Base-by-base conservation (phyloP, 2,113 vertebrate species). In the Pseudorectes ferrugineus region DNA sequence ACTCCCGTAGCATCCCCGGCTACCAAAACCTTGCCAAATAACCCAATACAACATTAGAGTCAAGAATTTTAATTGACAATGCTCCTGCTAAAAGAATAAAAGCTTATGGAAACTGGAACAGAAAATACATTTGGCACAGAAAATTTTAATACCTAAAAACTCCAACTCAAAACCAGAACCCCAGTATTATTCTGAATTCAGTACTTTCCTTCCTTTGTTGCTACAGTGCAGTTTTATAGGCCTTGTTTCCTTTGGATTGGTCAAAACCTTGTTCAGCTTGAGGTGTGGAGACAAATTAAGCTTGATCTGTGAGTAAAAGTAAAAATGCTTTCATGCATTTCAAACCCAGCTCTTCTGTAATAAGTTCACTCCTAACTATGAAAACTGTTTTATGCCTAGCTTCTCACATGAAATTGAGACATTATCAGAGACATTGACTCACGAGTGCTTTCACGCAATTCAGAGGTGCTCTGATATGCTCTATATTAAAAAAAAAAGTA, bases 1-100 rank as follows among this genome's bases (percentile, higher is more conserved):
- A 63, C 18, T 5, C 12, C 10, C 5, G 1, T 11, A 61, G 15
- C 28, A 35, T 2, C 1, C 20, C 3, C 12, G 49, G 42, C 6
- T 61, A 42, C 13, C 14, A 55, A 81, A 66, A 40, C 3, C 9
- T 85, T 80, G 5, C 5, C 36, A 45, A 4, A 4, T 71, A 59
- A 61, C 11, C 18, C 1, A 40, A 35, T 7, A 35, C 4, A 63
- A 12, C 6, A 10, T 35, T 61, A 23, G 3, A 71, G 12, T 11
- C 4, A 74, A 49, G 23, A 70, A 57, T 57, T 83, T 46, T 46
- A 83, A 17, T 57, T 51, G 16, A 2, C 3, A 13, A 3, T 13
- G 3, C 5, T 18, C 17, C 23, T 74, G 23, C 17, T 15, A n/a
- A 70, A 85, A 49, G 3, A 77, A 33, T 45, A 33, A 35, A 81